These are phyloP conservation scores for Galbula dea DNA, from an alignment of 2,113 vertebrate genomes.

Conservation along the genomic window DNA sequence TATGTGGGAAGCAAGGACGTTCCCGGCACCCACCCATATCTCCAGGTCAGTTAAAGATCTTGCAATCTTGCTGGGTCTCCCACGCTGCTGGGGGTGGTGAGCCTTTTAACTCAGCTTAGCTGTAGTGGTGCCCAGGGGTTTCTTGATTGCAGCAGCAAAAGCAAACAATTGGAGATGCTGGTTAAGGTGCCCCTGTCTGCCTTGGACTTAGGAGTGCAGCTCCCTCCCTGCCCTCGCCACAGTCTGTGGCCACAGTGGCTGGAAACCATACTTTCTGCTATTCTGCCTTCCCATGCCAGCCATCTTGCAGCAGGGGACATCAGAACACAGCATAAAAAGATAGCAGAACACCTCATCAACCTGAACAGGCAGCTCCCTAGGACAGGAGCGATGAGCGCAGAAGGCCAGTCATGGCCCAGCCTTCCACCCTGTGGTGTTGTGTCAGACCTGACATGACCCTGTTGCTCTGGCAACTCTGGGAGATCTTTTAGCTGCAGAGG, in stretches of 20 bases:
- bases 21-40: not conserved
- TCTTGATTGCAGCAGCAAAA: not conserved
- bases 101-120: not conserved
- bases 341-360: not conserved
- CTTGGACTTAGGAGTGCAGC: not conserved
- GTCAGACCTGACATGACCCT: not conserved
- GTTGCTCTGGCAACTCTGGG: not conserved
- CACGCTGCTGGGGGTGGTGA: not conserved
- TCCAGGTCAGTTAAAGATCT: not conserved
- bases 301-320: not conserved
- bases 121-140: not conserved
- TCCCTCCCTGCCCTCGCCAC: not conserved
- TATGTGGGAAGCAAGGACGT: not conserved
- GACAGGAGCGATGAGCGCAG: accelerated
- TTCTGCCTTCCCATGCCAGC: not conserved
- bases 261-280: not conserved
- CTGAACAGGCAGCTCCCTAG: not conserved
- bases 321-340: not conserved
- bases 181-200: not conserved
- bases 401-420: not conserved
- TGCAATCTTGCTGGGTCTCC: not conserved
- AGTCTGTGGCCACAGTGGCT: not conserved
- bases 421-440: not conserved
- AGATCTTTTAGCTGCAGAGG: not conserved
- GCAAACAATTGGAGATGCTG: not conserved